A percentile compares a stretch with the other conserved stretches of the same genome.
phyloP scores from a whole-genome alignment of 92 coral and sea anemone genomes.

The Phymanthus crucifer region DNA sequence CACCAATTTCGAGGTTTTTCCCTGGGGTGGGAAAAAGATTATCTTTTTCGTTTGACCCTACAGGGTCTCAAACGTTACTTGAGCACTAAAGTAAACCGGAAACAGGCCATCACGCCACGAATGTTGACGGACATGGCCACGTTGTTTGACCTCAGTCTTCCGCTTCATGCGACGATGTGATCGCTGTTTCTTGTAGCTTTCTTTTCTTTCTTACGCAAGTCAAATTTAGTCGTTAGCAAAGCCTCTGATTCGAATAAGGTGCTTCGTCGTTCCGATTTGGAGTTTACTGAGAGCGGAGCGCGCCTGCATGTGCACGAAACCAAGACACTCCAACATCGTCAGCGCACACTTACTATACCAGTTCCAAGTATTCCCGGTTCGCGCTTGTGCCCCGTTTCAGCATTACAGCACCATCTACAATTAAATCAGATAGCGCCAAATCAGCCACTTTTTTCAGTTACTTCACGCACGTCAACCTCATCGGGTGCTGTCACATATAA shows the following conservation, averaged over 20 bases:
- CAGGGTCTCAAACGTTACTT: conserved; percentile 15
- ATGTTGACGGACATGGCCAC: not conserved
- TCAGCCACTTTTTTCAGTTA: no score
- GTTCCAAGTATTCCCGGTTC: conserved; percentile 20
- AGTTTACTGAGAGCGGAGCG: not conserved
- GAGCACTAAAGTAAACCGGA: not conserved
- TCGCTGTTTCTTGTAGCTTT: not conserved
- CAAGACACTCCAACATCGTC: conserved; percentile 7
- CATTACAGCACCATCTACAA: no score
- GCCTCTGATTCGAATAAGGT: not conserved
- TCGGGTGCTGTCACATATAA: not conserved
- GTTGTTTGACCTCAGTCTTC: not conserved
- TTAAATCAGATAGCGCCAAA: no score
- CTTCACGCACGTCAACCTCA: no score
- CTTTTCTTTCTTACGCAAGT: conserved; percentile 17
- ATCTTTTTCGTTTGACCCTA: conserved; percentile 7
- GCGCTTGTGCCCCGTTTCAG: conserved; percentile 15
- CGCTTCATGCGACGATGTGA: conserved; percentile 5
- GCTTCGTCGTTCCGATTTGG: conserved; percentile 3
- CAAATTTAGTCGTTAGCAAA: not conserved
- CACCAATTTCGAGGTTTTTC: conserved; percentile 25
- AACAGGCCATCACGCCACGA: conserved; percentile 22
- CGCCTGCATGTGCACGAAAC: not conserved
- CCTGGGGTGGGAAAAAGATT: conserved; percentile 8
- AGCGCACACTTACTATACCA: conserved; percentile 8